Base-by-base conservation (phyloP, 1,140 invertebrate species). In the Theocolax elegans region DNA sequence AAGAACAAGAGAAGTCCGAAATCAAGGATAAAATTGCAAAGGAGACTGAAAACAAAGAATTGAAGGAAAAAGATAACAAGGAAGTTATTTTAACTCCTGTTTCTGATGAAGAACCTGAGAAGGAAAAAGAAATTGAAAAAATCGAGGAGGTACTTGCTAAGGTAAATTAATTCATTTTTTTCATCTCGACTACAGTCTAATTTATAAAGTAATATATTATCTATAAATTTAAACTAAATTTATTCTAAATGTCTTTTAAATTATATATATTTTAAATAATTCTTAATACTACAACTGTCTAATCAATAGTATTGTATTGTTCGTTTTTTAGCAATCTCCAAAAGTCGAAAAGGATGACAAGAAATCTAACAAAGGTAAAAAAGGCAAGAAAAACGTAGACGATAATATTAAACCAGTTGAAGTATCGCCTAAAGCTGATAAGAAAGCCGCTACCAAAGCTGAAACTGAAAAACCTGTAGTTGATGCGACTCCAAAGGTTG, bases 1-100 rank as follows among this genome's bases (percentile, higher is more conserved):
- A 84, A 35, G 86, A 88, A 31, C 81, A 82, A 40, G 72, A 81
- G 1, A 89, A 88, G 65, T 53, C 64, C 10, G 84, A 85, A 54
- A 80, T 85, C 35, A 88, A 85, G 65, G 87, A 89, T 67, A 88
- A 88, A 74, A 76, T 81, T 40, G 81, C 81, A 25, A 88, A 88
- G 66, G 87, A 88, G 68, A 85, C 82, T 15, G 84, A 87, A 53
- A 86, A 87, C 72, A 86, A 87, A 69, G 85, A 87, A 71, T 73
- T 87, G 15, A 85, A 85, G 51, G 86, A 88, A 63, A 85, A 86
- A 54, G 79, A 85, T 53, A 77, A 84, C 35, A 80, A 83, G 51
- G 83, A 83, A 38, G 78, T 86, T 35, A 74, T 84, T 71, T 76
- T 85, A 21, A 79, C 78, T 29, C 78, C 83, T 15, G 77, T 85